These are phyloP conservation scores for Azorinus chamasolen DNA, from an alignment of 2,888 invertebrate species.

Conservation along the genomic window DNA sequence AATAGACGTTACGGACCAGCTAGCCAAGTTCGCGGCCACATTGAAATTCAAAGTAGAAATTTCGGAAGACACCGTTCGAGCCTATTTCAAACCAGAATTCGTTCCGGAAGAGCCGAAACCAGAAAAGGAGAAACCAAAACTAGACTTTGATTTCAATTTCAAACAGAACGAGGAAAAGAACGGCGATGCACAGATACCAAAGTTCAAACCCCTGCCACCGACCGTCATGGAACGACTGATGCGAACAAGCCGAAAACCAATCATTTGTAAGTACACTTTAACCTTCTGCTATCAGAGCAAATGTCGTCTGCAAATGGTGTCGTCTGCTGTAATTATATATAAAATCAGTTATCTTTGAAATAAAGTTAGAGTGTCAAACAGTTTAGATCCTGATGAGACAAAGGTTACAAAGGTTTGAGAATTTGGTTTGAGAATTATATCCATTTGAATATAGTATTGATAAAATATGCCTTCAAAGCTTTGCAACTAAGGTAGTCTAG, in stretches of 20 bases:
- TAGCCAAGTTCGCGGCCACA: constrained; percentile 64
- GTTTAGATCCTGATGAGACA: no score
- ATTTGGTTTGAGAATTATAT: no score
- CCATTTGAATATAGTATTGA: no score
- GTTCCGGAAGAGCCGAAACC: constrained; percentile 75
- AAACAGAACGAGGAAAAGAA: constrained; percentile 65
- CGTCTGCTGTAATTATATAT: background rate
- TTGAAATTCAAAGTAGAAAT: constrained; percentile 77
- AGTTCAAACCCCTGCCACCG: constrained; percentile 71
- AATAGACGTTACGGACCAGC: constrained; percentile 61
- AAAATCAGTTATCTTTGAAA: background rate
- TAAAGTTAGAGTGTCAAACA: background rate
- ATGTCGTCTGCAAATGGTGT: no score
- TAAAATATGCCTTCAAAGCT: no score
- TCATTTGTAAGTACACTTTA: constrained; percentile 66
- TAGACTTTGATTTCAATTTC: constrained; percentile 65
- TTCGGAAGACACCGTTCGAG: constrained; percentile 73
- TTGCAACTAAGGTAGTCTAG: no score
- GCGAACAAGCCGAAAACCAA: constrained; percentile 68
- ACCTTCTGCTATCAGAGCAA: background rate
- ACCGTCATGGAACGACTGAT: constrained; percentile 72
- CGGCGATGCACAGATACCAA: constrained; percentile 63
- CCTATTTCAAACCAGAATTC: constrained; percentile 77
- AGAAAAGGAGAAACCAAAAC: constrained; percentile 70
- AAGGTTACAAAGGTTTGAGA: no score